A percentile compares a stretch with the other conserved stretches of the same genome.
These are phyloP conservation scores for Proales similis DNA, from an alignment of 1,140 invertebrate genomes.

Conservation along the genomic window DNA sequence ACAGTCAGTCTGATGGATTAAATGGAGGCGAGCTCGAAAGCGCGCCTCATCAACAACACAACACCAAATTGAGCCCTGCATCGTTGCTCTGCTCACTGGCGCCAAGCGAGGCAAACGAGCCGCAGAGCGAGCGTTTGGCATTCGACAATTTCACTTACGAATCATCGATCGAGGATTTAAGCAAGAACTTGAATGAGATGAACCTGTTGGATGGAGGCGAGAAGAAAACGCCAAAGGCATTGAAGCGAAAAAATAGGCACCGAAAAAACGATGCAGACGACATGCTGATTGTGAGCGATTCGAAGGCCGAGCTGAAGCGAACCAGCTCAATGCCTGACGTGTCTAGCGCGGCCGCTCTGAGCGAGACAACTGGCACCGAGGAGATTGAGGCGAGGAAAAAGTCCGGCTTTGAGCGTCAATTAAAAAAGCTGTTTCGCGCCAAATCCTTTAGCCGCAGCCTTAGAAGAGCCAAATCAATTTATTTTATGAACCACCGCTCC, in stretches of 20 bases:
- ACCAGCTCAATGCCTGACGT: constrained; percentile 23
- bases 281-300: background rate
- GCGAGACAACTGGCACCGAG: too few relatives aligned
- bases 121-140: too few relatives aligned
- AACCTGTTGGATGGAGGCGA: background rate
- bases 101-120: too few relatives aligned
- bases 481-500: constrained; percentile 11
- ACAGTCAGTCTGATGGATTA: too few relatives aligned
- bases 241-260: constrained; percentile 28
- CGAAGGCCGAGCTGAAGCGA: background rate
- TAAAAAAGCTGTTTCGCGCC: constrained; percentile 13
- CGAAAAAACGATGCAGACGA: background rate
- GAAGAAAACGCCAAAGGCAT: constrained; percentile 20
- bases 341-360: too few relatives aligned
- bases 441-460: constrained; percentile 16
- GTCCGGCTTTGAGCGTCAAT: constrained; percentile 9
- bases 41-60: too few relatives aligned
- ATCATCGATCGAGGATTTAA: constrained; percentile 18
- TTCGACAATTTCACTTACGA: constrained; percentile 32
- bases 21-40: too few relatives aligned
- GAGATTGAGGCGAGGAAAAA: background rate
- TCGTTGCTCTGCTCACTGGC: too few relatives aligned
- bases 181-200: background rate
- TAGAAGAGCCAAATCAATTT: constrained; percentile 23
- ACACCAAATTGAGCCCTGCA: too few relatives aligned